Base-by-base conservation (phyloP, 2,113 vertebrate genomes). In the Mirza zaza region DNA sequence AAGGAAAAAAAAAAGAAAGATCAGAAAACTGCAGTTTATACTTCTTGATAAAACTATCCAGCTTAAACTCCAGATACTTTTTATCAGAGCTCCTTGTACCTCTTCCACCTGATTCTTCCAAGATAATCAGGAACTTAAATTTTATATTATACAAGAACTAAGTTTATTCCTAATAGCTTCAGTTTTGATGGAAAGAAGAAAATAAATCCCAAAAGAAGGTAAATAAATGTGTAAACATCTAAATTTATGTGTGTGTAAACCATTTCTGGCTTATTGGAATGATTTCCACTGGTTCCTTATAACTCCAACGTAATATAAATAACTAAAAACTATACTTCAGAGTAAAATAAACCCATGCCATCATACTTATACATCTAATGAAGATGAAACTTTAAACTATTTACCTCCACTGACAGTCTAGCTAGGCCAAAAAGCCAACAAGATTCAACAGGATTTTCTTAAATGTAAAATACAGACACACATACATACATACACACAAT, bases 121-220 rank as follows among this genome's bases (percentile, higher is more conserved):
- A 50, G 86, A 81, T 61, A 98, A 95, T 34, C 57, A 83, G 36
- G 57, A 96, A 97, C 84, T 73, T 52, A 96, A 95, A 87, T 81
- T 70, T 68, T 89, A 67, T 3, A 65, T 83, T 93, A 95, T 95
- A 70, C 29, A 93, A 97, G 6, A 59, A 93, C 84, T 96, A 93
- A 65, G 21, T 77, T 92, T 77, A 61, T 98, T 90, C 75, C 70
- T 93, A 70, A 55, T 65, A 76, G 48, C 80, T 71, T 39, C 76
- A 59, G 57, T 52, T 68, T 95, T 18, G 63, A 90, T 14, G 65
- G 1, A 81, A 96, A 83, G 36, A n/a, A 88, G 61, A 94, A 27
- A 67, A 83, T 70, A 88, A 94, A 93, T 82, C 12, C 50, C 59
- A 70, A 90, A 87, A 87, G 34, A 77, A 75, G 18, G 9, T 6